Conservation (phyloP, 2,113 vertebrate genomes). For the Macrotus californicus region DNA sequence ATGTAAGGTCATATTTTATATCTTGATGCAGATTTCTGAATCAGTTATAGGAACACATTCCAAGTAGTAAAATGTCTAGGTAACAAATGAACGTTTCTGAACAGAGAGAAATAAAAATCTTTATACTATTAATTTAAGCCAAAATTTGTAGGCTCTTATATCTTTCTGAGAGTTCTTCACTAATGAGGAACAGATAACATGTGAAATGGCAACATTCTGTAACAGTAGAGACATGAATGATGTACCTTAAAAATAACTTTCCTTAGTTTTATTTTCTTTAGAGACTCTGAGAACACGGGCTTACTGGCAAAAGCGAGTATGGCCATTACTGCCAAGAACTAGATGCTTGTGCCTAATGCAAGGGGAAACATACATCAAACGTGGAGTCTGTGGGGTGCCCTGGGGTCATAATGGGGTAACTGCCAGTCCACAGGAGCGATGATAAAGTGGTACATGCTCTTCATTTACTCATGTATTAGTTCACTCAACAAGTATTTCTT, state of each 20-base stretch:
- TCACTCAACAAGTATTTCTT: background rate
- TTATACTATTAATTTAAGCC: background rate
- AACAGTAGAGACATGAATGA: background rate
- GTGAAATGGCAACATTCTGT: background rate
- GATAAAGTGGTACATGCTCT: background rate
- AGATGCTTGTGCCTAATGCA: background rate
- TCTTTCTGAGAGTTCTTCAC: background rate
- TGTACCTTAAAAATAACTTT: background rate
- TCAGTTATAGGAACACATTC: background rate
- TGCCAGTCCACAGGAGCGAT: background rate
- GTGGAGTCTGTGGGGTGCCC: background rate
- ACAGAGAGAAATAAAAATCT: background rate
- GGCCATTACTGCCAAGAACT: background rate
- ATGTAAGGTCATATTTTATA: conserved; percentile 41
- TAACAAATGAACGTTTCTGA: background rate
- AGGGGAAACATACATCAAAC: background rate
- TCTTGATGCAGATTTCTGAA: conserved; percentile 41
- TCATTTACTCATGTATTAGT: background rate
- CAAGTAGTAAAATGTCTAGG: background rate
- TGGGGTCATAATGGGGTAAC: background rate
- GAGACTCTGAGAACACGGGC: background rate
- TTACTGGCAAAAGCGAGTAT: background rate
- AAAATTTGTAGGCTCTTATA: background rate
- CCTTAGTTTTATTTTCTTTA: background rate
- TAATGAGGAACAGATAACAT: background rate